phyloP scores from a whole-genome alignment of 2,797 vertebrate species.

The Macroramphosus scolopax region DNA sequence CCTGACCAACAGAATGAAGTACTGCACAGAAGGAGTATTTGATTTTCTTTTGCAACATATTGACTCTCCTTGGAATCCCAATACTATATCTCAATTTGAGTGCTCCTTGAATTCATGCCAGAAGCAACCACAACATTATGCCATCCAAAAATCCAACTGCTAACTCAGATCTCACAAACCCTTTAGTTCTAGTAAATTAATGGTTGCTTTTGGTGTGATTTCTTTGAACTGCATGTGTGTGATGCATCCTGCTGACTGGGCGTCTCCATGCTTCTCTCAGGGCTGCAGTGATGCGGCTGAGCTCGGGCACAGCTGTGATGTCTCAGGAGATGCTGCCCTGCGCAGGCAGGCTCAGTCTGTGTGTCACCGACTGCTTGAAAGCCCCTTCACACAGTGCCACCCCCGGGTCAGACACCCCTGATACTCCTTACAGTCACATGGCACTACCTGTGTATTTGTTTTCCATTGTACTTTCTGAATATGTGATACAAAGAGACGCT shows the following conservation, averaged over 20 bases:
- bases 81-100: background rate
- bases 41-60: background rate
- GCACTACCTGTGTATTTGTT: too few species aligned
- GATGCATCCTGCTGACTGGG: background rate
- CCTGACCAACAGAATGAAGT: conserved; percentile 74
- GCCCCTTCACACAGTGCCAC: conserved; percentile 84
- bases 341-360: conserved; percentile 64
- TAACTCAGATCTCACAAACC: background rate
- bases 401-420: conserved; percentile 70
- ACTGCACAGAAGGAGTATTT: conserved; percentile 3
- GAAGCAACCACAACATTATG: background rate
- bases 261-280: conserved; percentile 24
- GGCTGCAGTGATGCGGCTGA: conserved; percentile 82
- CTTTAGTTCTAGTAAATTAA: too few species aligned
- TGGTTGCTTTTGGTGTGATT: background rate
- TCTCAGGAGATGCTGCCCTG: conserved; percentile 21
- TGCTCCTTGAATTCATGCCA: background rate
- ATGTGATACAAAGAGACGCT: too few species aligned
- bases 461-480: too few species aligned
- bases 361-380: conserved; percentile 77
- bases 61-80: too few species aligned
- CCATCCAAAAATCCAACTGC: background rate
- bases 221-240: background rate
- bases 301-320: conserved; percentile 73
- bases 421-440: background rate